These are phyloP conservation scores for Synergus itoensis DNA, from an alignment of 2,888 invertebrate species.

Conservation along the genomic window DNA sequence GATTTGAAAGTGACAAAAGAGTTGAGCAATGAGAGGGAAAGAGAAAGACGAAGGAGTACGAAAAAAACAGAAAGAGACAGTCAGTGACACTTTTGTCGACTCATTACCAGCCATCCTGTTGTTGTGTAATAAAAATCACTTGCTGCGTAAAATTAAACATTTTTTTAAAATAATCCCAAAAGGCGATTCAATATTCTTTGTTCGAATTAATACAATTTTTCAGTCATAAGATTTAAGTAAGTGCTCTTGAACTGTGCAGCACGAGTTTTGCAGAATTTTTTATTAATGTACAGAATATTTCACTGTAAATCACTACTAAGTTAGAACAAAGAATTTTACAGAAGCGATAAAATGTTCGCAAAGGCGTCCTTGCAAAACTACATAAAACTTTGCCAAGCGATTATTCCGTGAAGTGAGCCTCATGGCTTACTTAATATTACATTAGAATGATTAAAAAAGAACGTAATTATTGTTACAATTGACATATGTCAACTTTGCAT, in stretches of 20 bases:
- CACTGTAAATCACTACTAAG: neutral
- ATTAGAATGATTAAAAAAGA: neutral
- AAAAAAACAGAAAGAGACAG: neutral
- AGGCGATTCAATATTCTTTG: neutral
- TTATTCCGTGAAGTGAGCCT: neutral
- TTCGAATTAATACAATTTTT: neutral
- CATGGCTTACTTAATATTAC: neutral
- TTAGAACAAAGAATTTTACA: slow-evolving; percentile 24
- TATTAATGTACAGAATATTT: neutral
- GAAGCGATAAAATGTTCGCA: slow-evolving; percentile 31
- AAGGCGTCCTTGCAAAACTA: slow-evolving; percentile 5
- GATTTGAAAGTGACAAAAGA: slow-evolving; percentile 20
- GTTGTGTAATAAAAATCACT: neutral
- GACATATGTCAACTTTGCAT: too few species aligned
- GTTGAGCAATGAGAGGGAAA: slow-evolving; percentile 12
- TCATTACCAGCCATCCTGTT: neutral
- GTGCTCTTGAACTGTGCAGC: too few species aligned
- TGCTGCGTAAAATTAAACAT: too few species aligned
- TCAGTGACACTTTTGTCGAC: slow-evolving; percentile 4
- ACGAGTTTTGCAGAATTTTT: slow-evolving; percentile 3
- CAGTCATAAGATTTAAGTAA: too few species aligned
- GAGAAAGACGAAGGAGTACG: neutral
- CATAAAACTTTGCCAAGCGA: slow-evolving; percentile 8
- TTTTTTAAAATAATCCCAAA: neutral
- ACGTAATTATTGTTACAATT: too few species aligned